Evolutionary conservation across 2,113 vertebrate species (phyloP).

Genomic region (Candoia aspera): DNA sequence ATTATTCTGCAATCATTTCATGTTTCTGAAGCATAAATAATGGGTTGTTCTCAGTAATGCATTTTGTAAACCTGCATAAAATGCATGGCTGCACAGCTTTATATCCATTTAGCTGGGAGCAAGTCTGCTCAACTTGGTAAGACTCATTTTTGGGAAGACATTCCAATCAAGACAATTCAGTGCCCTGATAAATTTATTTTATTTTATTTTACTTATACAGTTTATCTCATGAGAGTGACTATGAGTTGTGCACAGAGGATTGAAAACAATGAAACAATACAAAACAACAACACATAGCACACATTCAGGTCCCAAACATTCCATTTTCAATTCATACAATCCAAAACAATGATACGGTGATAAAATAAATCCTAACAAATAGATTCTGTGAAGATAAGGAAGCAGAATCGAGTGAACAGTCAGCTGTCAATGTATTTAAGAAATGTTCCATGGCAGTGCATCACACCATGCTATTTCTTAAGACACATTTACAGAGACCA

Average conservation of each 20-base stretch:
- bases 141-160: background rate
- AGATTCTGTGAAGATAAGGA: background rate
- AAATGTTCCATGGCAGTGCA: background rate
- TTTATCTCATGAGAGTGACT: background rate
- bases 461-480: slow-evolving; percentile 17
- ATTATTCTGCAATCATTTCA: background rate
- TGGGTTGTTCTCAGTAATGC: background rate
- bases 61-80: background rate
- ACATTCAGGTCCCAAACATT: background rate
- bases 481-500: background rate
- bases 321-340: background rate
- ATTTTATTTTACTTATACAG: background rate
- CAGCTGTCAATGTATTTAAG: background rate
- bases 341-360: background rate
- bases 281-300: background rate
- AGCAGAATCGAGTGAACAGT: background rate
- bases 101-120: background rate
- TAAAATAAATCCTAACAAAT: background rate
- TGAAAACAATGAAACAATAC: background rate
- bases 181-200: background rate
- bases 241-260: background rate
- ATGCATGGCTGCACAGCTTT: background rate
- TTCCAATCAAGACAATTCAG: background rate
- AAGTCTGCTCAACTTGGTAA: background rate
- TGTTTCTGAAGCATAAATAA: background rate